Evolutionary conservation across 2,888 invertebrate genomes (phyloP), one percentile per base, ranked within the genome.

Genomic region (Lasioglossum calceatum): DNA sequence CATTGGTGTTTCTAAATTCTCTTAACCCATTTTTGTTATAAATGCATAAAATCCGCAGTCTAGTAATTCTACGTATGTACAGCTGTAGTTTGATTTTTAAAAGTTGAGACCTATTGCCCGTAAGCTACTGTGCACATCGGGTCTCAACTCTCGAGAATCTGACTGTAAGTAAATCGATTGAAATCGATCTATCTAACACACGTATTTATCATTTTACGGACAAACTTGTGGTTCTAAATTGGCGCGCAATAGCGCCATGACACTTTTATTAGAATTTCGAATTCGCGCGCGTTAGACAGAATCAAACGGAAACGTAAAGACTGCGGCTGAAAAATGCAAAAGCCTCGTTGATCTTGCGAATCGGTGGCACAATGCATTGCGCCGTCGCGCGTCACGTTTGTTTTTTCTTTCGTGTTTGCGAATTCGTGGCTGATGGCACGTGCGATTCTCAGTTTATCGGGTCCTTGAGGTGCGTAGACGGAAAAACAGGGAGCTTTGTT

Each of bases 351-450:
- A 5, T 14, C 32, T 64, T 16, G 14, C 19, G 23, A 54, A 8
- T 54, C 10, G 54, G 32, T 16, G 32, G 5, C 61, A 7, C 7
- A 64, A 64, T 7, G 32, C 16, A 16, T 64, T 32, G 14, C 32
- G 27, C 27, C 32, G 61, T 32, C n/a, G 23, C n/a, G 23, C 8
- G 23, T 70, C 39, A 70, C 70, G 42, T 58, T n/a, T 23, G 3
- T 73, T 42, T 39, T 32, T 2, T 75, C 70, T 79, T 44, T 12
- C 8, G 32, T 73, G 61, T 67, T 54, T 67, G 54, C 27, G 67
- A 73, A 77, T 77, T 74, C 64, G 32, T 14, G 47, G 77, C 19
- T 32, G 10, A 54, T 67, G 61, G 77, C 78, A 78, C 78, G 74
- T 71, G 82, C 39, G n/a, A n/a, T 16, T 8, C 4, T 16, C 23